Percentiles rank a stretch among this genome's conserved stretches.
These are phyloP conservation scores for Spheniscus mendiculus DNA, from an alignment of 2,113 vertebrate species.

Conservation along the genomic window DNA sequence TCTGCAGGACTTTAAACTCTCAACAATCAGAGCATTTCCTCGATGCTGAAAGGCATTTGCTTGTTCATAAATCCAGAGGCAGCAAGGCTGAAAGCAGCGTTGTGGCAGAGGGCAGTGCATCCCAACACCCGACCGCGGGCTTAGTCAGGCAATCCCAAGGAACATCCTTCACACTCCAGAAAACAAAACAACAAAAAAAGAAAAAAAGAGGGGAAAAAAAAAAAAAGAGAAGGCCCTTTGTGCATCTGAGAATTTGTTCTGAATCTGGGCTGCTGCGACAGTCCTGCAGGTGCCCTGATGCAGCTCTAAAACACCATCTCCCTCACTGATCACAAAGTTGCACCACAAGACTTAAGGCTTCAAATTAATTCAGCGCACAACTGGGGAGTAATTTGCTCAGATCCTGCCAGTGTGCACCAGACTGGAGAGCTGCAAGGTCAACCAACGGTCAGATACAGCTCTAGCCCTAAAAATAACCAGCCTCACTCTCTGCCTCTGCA, in stretches of 20 bases:
- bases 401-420: neutral
- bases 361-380: neutral
- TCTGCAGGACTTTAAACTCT: neutral
- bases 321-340: accelerated
- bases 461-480: constrained; percentile 53
- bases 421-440: constrained; percentile 44
- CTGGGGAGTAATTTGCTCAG: neutral
- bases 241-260: neutral
- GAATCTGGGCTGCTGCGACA: neutral
- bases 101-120: neutral
- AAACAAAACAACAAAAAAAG: neutral
- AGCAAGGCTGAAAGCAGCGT: neutral
- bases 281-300: neutral
- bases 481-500: neutral
- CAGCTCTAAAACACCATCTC: accelerated
- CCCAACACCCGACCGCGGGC: neutral
- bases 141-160: neutral
- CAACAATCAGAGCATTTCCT: neutral
- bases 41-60: neutral
- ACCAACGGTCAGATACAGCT: neutral
- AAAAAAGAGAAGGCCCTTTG: neutral
- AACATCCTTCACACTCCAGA: neutral
- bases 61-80: neutral
- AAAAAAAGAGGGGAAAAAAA: accelerated
- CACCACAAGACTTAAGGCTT: neutral